Evolutionary conservation across 2,888 invertebrate genomes (phyloP), one percentile per base, ranked within the genome.

Genomic region (Crioceris asparagi): DNA sequence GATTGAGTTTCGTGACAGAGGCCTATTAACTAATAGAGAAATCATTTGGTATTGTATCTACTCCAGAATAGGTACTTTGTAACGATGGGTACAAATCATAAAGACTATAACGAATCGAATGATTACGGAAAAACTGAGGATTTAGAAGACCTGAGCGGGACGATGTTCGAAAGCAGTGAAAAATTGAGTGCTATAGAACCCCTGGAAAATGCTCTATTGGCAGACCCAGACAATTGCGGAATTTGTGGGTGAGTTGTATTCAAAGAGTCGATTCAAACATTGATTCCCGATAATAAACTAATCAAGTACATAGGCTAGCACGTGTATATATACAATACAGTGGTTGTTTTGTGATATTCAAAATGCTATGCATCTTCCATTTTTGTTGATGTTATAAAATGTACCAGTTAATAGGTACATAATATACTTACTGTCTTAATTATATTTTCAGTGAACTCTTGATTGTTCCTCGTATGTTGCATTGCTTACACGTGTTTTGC

Each of bases 401-500:
- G n/a, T n/a, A n/a, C n/a, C n/a, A n/a, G n/a, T n/a, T n/a, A n/a
- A n/a, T n/a, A n/a, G n/a, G n/a, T n/a, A n/a, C n/a, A n/a, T n/a
- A n/a, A n/a, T n/a, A n/a, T n/a, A n/a, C n/a, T n/a, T n/a, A n/a
- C n/a, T n/a, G n/a, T n/a, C n/a, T 2, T 11, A 29, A 31, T 33
- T 17, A 35, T 30, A 34, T n/a, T 43, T 48, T 40, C 37, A 46
- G 48, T 35, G 45, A 35, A 17, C 31, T 34, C 14, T 70, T 85
- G 57, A 77, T 76, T 62, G 76, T 79, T 61, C 93, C 94, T 41
- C 79, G 90, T 50, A 80, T 94, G 47, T 74, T 96, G 57, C 80
- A 84, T 54, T 96, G 94, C 67, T 79, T 96, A 61, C 94, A 96
- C 70, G 88, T 88, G 35, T 93, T 91, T 69, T 96, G 94, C 69